These are phyloP conservation scores for Sebastes matsubarae DNA, from an alignment of 2,797 vertebrate species.

Conservation along the genomic window DNA sequence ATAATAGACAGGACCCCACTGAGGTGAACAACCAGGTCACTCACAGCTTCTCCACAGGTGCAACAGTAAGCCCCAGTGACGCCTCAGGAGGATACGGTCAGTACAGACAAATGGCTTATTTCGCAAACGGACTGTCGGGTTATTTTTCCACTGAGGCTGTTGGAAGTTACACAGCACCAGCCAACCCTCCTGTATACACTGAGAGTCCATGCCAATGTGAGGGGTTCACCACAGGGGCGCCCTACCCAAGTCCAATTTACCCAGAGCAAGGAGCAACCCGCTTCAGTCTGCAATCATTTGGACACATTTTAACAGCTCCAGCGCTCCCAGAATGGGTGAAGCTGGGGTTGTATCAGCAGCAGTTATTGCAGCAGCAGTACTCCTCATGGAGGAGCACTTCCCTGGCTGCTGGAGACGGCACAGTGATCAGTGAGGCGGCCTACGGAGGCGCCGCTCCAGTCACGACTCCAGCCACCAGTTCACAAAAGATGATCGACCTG, in stretches of 20 bases:
- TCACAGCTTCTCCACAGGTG: not conserved
- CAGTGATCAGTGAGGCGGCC: not conserved
- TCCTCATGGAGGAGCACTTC: not conserved
- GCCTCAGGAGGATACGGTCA: not conserved
- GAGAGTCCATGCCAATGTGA: not conserved
- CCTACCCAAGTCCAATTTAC: not conserved
- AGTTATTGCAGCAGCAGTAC: not conserved
- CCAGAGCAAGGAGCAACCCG: not conserved
- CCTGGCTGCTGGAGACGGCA: not conserved
- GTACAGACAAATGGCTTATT: not conserved
- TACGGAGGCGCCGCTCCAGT: not conserved
- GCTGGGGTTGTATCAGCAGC: not conserved
- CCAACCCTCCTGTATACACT: not conserved
- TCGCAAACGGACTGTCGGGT: not conserved
- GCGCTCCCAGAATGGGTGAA: fast-evolving
- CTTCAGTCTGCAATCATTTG: not conserved
- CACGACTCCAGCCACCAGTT: not conserved
- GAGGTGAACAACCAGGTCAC: not conserved
- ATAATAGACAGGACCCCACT: not conserved
- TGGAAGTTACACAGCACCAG: not conserved
- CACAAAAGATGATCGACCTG: not conserved
- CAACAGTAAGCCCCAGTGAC: not conserved
- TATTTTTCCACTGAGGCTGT: not conserved
- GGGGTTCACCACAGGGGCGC: fast-evolving
- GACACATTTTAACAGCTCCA: not conserved